Percentiles rank a stretch among this genome's conserved stretches.
phyloP scores from a whole-genome alignment of 2,888 invertebrate species.

The Fissipunctia ypsillon region DNA sequence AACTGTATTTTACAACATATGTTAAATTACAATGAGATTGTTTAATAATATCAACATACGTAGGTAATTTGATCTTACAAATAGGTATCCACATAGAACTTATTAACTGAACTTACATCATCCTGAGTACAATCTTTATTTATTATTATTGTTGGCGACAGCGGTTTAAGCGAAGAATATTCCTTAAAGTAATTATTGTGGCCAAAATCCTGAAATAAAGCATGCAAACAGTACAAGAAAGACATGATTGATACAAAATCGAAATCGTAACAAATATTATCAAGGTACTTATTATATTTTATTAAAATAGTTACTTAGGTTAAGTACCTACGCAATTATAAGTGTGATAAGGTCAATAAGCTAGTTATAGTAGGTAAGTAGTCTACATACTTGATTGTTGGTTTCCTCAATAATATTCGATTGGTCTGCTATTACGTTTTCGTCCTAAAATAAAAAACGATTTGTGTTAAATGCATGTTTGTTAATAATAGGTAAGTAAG shows the following conservation, averaged over 20 bases:
- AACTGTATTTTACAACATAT: too few species aligned
- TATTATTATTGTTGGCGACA: slow-evolving; percentile 1
- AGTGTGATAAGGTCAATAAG: too few species aligned
- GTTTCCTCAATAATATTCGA: not conserved
- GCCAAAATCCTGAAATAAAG: too few species aligned
- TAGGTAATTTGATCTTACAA: slow-evolving; percentile 1
- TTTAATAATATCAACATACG: not conserved
- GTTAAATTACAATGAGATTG: not conserved
- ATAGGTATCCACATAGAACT: not conserved
- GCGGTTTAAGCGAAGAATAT: not conserved
- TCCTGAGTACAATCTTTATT: not conserved
- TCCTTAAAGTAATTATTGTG: too few species aligned
- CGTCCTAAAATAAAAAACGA: not conserved
- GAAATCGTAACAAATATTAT: too few species aligned
- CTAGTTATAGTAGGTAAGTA: not conserved
- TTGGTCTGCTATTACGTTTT: too few species aligned
- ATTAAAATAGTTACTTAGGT: too few species aligned
- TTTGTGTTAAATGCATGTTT: not conserved
- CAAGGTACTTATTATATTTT: not conserved
- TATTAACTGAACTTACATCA: slow-evolving; percentile 1
- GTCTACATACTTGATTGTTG: not conserved
- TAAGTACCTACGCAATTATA: too few species aligned
- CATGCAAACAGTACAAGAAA: too few species aligned
- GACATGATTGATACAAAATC: too few species aligned
- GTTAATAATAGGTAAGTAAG: not conserved